phyloP scores from a whole-genome alignment of 2,797 vertebrate genomes.

The Aphelocoma californica region DNA sequence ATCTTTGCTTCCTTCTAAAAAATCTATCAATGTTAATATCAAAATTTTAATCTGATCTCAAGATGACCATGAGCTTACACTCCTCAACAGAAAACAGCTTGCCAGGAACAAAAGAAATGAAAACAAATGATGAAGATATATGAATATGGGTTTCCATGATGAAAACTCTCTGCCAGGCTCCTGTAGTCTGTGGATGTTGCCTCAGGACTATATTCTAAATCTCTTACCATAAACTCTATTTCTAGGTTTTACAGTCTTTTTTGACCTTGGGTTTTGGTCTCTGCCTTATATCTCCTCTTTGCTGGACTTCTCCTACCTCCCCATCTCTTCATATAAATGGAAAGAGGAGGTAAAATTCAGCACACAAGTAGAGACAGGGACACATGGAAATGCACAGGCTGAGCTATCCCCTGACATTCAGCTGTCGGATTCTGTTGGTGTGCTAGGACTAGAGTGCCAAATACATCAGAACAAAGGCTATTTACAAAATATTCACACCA shows the following conservation, averaged over 20 bases:
- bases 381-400: neutral
- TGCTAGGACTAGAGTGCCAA: neutral
- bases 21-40: neutral
- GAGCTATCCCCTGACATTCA: neutral
- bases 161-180: neutral
- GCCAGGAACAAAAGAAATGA: neutral
- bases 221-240: neutral
- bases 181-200: neutral
- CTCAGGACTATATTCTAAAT: neutral
- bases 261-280: neutral
- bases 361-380: neutral
- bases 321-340: neutral
- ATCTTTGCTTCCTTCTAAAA: neutral
- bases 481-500: conserved; percentile 6
- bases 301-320: neutral
- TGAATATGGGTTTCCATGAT: neutral
- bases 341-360: neutral
- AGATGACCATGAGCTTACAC: neutral
- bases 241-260: neutral
- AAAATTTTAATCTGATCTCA: neutral
- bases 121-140: neutral
- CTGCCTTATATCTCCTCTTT: neutral
- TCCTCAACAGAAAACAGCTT: neutral
- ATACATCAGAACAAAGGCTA: neutral
- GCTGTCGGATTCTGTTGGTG: neutral